Base-by-base conservation (phyloP, 2,888 invertebrate species). In the Dorcus hopei region DNA sequence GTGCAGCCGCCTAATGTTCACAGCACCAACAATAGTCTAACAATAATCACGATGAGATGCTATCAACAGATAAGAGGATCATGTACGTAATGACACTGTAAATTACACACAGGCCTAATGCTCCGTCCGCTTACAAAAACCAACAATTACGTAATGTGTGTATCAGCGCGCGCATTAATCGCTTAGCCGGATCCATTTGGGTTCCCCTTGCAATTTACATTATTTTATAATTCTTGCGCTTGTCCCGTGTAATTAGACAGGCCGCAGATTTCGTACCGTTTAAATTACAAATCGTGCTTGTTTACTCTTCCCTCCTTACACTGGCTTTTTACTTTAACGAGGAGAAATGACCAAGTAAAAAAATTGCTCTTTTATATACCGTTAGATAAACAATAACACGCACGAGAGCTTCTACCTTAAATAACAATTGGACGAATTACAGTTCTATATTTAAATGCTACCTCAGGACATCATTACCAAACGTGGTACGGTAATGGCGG, bases 81-180 rank as follows among this genome's bases (percentile, higher is more conserved):
- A 72, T 72, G 70, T 69, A 70, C 72, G 73, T 76, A 75, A 75
- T 74, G 75, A 74, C 71, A 74, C 70, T 63, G 68, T 70, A 68
- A 69, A 68, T 70, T 69, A 70, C 64, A 70, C 64, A 65, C 63
- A 54, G 57, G 57, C 57, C 62, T 64, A 66, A 65, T 66, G 64
- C 54, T 52, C 58, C 52, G 48, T 47, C 55, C 55, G 59, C 57
- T 71, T 72, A 70, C 68, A 68, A 71, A 72, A 71, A 73, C 71
- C 68, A 68, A 71, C 71, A 72, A 72, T 72, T 73, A 69, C 64
- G 56, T 62, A 58, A 63, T 63, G 64, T 59, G 58, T 57, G 43
- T 57, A 57, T 52, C 60, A 57, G 51, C 54, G 42, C 23, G 49
- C 57, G 56, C 59, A 63, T 61, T 61, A 64, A 54, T 60, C 58